Base-by-base conservation (phyloP, 2,797 vertebrate species). In the Pangasius mekongensis region DNA sequence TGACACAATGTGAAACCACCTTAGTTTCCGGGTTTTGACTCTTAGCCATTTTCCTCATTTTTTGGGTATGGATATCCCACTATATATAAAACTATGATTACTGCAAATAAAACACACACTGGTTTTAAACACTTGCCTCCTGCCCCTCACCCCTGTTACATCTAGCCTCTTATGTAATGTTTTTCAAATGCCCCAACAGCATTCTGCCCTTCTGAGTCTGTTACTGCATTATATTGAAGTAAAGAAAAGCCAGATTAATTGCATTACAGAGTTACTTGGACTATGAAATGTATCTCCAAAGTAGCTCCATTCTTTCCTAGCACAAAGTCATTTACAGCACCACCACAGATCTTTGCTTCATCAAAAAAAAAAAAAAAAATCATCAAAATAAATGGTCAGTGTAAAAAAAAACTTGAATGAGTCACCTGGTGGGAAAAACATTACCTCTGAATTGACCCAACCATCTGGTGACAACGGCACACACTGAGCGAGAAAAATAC, bases 401-500 rank as follows among this genome's bases (percentile, higher is more conserved):
- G 3, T 56, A 85, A 74, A 74, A 39, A 39, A 30, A 39, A 30
- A 56, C 11, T 24, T 62, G 14, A 49, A 71, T 49, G 64, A 47
- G 74, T 47, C 49, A 49, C 39, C 18, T 10, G n/a, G 14, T 82
- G 77, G 39, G 30, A 64, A 83, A 56, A 14, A 43, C 84, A 86
- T 76, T 85, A 62, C 66, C 54, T 81, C 62, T 0, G 9, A 71
- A 62, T 52, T 74, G 84, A 86, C 84, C 67, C 43, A 30, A 66
- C 67, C 88, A 89, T 89, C 84, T 86, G 88, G 66, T 73, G 66
- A 58, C 76, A 88, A 60, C 54, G 49, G 39, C 36, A 60, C 49
- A 58, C 81, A 78, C 24, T 78, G 71, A 43, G 43, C 7, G 47
- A 60, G 80, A 76, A 83, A 88, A 88, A 87, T 64, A 76, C 60